These are phyloP conservation scores for Mobula birostris DNA, from an alignment of 2,113 vertebrate genomes.

Conservation along the genomic window DNA sequence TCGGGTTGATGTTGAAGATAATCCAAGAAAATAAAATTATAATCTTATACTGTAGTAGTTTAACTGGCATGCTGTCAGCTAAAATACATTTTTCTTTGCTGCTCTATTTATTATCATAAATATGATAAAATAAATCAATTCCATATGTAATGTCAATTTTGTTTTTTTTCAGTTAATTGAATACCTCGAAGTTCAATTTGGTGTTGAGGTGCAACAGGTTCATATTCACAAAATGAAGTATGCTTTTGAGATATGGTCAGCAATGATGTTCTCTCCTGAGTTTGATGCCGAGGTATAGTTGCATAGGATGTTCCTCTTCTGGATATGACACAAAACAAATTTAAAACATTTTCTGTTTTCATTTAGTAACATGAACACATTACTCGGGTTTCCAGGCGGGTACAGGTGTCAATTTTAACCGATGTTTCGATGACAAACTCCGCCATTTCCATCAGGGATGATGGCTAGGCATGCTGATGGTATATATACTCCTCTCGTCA, in stretches of 20 bases:
- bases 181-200: constrained; percentile 62
- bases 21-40: neutral
- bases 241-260: constrained; percentile 70
- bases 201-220: constrained; percentile 62
- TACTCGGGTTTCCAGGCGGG: no score
- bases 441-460: no score
- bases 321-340: neutral
- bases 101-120: neutral
- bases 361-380: no score
- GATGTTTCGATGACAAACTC: no score
- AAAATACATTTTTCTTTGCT: neutral
- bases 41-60: neutral
- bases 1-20: neutral
- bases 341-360: neutral
- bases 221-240: constrained; percentile 66
- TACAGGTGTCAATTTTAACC: no score
- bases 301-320: constrained; percentile 37
- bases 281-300: constrained; percentile 57
- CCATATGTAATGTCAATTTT: constrained; percentile 22
- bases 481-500: no score
- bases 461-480: no score
- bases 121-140: neutral
- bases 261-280: constrained; percentile 62
- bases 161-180: constrained; percentile 60
- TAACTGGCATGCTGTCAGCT: neutral